Percentiles rank a stretch among this genome's conserved stretches.
phyloP scores from a whole-genome alignment of 2,113 vertebrate genomes.

The Toxostoma redivivum region DNA sequence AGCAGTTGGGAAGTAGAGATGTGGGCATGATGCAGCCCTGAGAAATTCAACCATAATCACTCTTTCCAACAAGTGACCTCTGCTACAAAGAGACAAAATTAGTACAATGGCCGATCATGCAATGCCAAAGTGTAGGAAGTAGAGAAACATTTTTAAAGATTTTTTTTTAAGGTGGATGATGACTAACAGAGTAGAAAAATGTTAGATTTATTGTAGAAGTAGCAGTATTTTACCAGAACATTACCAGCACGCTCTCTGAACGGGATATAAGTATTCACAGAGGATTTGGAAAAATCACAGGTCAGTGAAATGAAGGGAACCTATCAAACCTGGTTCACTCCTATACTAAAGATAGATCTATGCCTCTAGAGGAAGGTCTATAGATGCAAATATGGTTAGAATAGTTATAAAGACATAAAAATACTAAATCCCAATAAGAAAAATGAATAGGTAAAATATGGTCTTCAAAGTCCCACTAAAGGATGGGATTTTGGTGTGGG shows the following conservation, averaged over 20 bases:
- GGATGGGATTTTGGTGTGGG: neutral
- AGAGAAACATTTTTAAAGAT: neutral
- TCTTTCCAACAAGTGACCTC: neutral
- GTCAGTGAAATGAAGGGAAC: neutral
- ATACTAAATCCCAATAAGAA: neutral
- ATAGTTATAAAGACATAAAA: neutral
- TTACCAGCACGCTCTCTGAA: neutral
- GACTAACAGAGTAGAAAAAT: neutral
- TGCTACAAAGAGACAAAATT: neutral
- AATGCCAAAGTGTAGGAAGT: neutral
- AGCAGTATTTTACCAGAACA: neutral
- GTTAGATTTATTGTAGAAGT: neutral
- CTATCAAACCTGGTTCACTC: neutral
- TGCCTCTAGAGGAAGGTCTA: neutral
- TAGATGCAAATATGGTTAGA: neutral
- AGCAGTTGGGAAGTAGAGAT: neutral
- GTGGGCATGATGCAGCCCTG: neutral
- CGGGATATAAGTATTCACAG: neutral
- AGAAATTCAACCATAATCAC: neutral
- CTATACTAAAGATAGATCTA: neutral
- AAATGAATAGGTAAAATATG: neutral
- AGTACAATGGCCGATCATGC: neutral
- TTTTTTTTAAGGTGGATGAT: neutral
- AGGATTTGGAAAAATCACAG: neutral
- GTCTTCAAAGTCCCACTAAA: neutral